A percentile compares a stretch with the other conserved stretches of the same genome.
These are phyloP conservation scores for Parnassius glacialis DNA, from an alignment of 2,888 invertebrate species.

Conservation along the genomic window DNA sequence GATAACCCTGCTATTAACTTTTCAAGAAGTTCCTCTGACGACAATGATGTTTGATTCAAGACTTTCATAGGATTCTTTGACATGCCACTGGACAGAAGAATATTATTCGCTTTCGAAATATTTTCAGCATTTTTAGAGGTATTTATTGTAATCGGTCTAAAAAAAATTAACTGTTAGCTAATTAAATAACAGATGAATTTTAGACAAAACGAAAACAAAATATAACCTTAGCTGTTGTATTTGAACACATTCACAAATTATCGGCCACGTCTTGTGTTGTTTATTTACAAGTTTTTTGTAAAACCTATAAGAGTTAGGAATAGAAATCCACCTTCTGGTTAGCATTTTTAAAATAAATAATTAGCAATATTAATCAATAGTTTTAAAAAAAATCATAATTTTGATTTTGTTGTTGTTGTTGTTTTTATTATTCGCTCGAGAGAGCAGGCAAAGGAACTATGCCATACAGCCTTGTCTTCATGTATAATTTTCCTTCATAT, in stretches of 20 bases:
- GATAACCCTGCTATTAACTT: constrained; percentile 61
- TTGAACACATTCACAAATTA: constrained; percentile 29
- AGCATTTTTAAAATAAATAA: constrained; percentile 47
- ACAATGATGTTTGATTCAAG: constrained; percentile 23
- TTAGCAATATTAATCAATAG: no score
- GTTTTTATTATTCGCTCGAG: no score
- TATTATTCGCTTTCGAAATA: constrained; percentile 1
- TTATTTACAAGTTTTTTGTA: constrained; percentile 22
- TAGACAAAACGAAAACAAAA: constrained; percentile 11
- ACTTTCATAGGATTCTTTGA: not conserved
- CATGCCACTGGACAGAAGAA: constrained; percentile 4
- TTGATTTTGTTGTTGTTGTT: no score
- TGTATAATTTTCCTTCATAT: no score
- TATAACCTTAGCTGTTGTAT: constrained; percentile 26
- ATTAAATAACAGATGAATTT: not conserved
- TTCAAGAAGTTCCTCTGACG: constrained; percentile 59
- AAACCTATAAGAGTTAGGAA: constrained; percentile 37
- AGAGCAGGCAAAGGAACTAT: no score
- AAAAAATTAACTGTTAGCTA: constrained; percentile 17
- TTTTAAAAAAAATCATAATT: no score
- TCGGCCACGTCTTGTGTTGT: constrained; percentile 16
- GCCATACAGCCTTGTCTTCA: no score
- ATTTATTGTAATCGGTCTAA: constrained; percentile 25
- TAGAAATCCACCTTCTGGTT: constrained; percentile 50
- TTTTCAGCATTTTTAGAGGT: constrained; percentile 13